A percentile compares a stretch with the other conserved stretches of the same genome.
These are phyloP conservation scores for Champsocephalus gunnari DNA, from an alignment of 2,797 vertebrate genomes.

Conservation along the genomic window DNA sequence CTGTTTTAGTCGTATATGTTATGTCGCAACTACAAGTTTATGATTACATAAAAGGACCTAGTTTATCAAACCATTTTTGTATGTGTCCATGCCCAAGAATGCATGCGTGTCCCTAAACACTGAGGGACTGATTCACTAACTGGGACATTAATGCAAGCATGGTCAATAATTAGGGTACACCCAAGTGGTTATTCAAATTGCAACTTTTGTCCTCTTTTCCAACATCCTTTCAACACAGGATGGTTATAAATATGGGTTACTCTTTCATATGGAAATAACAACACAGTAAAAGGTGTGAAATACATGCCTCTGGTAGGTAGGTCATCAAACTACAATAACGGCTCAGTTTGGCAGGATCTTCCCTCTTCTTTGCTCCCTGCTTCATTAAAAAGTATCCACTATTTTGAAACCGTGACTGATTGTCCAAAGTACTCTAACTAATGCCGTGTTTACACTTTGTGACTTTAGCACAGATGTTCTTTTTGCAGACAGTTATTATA, in stretches of 20 bases:
- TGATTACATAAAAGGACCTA: background rate
- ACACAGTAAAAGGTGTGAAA: background rate
- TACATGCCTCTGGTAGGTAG: no score
- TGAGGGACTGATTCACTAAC: background rate
- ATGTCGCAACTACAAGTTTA: background rate
- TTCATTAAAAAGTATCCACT: background rate
- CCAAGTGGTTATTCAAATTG: background rate
- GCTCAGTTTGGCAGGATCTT: background rate
- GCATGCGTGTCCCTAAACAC: background rate
- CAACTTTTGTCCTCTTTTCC: background rate
- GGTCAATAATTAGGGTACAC: background rate
- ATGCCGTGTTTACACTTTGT: no score
- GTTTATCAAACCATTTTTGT: background rate
- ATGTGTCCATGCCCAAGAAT: background rate
- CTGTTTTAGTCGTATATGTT: background rate
- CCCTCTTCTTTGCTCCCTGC: background rate
- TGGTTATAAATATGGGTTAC: background rate
- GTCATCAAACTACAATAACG: background rate
- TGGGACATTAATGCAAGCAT: background rate
- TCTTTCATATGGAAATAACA: background rate
- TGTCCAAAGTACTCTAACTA: background rate
- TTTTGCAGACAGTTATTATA: no score
- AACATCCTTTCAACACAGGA: background rate
- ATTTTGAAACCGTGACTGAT: background rate
- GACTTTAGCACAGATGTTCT: no score